These are phyloP conservation scores for Oryctolagus cuniculus DNA, from an alignment of 2,113 vertebrate species.

Conservation along the genomic window mOryCun1.1 NC_091442.1:8354001-8354500, in stretches of 20 bases:
- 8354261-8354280: background rate
- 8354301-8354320: background rate
- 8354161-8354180: too few species aligned
- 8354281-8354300: background rate
- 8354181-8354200: accelerated
- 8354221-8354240: accelerated
- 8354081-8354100: background rate
- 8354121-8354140: background rate
- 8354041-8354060: accelerated
- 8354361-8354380: background rate
- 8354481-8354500: background rate
- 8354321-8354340: background rate
- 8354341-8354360: background rate
- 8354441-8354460: background rate
- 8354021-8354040: too few species aligned
- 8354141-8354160: background rate
- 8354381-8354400: background rate
- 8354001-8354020: background rate
- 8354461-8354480: background rate
- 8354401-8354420: background rate
- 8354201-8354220: accelerated
- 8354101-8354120: background rate
- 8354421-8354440: accelerated
- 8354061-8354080: background rate
- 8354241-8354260: too few species aligned